phyloP scores from a whole-genome alignment of 2,113 vertebrate genomes.

The Xiphophorus maculatus region DNA sequence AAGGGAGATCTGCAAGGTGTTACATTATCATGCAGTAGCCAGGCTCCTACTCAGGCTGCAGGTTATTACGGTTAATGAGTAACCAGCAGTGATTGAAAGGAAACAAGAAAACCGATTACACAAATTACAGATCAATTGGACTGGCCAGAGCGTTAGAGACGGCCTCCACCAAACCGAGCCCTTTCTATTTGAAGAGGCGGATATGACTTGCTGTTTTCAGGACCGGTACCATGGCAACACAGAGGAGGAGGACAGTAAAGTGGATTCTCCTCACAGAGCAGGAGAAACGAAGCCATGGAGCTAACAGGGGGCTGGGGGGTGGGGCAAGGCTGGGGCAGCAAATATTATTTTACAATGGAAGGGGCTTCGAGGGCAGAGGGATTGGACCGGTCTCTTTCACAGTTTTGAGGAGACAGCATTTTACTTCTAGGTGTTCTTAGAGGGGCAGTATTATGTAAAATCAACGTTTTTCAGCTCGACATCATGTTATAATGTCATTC shows the following conservation, averaged over 20 bases:
- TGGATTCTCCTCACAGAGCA: constrained; percentile 56
- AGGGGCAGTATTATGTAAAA: too few relatives aligned
- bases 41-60: background rate
- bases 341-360: constrained; percentile 47
- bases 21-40: background rate
- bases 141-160: constrained; percentile 49
- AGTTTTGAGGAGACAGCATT: constrained; percentile 23
- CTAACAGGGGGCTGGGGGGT: constrained; percentile 24
- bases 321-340: constrained; percentile 44
- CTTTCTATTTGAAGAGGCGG: constrained; percentile 60
- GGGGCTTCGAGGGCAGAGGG: constrained; percentile 21
- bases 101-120: constrained; percentile 17
- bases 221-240: constrained; percentile 78
- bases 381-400: constrained; percentile 21
- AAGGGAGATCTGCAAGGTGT: background rate
- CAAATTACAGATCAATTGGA: constrained; percentile 12
- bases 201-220: constrained; percentile 75
- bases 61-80: constrained; percentile 6
- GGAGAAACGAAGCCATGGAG: constrained; percentile 58
- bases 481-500: too few relatives aligned
- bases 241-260: constrained; percentile 70
- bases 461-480: too few relatives aligned
- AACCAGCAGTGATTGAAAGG: constrained; percentile 2
- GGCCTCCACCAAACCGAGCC: constrained; percentile 47
- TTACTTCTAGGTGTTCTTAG: constrained; percentile 17